These are phyloP conservation scores for Ceriagrion tenellum DNA, from an alignment of 2,888 invertebrate genomes.

Conservation along the genomic window DNA sequence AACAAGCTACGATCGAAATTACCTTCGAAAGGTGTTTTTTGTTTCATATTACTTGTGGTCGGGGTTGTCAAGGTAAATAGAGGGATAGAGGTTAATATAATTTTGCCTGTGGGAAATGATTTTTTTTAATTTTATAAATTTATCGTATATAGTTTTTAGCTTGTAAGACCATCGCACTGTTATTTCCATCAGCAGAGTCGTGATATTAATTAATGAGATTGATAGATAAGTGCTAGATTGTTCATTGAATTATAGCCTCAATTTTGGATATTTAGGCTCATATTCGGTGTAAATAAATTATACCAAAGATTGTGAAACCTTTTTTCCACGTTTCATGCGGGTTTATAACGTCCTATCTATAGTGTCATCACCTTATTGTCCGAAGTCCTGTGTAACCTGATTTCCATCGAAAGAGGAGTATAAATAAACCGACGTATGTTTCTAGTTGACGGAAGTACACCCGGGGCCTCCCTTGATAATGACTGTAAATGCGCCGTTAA, in stretches of 20 bases:
- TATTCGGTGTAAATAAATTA: not conserved
- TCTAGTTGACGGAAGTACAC: not conserved
- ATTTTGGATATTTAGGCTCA: not conserved
- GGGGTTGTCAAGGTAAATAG: conserved; percentile 9
- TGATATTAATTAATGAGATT: not conserved
- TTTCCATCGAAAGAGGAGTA: not conserved
- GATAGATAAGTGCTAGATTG: not conserved
- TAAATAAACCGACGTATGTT: not conserved
- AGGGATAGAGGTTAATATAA: not conserved
- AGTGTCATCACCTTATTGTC: not conserved
- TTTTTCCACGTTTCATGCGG: too few relatives aligned
- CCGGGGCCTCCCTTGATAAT: not conserved
- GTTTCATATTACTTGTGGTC: not conserved
- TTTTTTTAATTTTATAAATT: not conserved
- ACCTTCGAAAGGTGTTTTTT: not conserved
- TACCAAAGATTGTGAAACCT: not conserved
- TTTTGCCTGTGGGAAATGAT: not conserved
- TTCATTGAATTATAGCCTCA: not conserved
- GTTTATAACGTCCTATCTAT: not conserved
- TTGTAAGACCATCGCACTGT: not conserved
- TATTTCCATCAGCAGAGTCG: too few relatives aligned
- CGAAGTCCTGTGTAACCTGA: not conserved
- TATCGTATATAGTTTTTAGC: not conserved
- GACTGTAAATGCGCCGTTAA: not conserved
- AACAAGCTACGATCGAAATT: not conserved